Base-by-base conservation (phyloP, 2,113 vertebrate genomes). In the Platysteira castanea region DNA sequence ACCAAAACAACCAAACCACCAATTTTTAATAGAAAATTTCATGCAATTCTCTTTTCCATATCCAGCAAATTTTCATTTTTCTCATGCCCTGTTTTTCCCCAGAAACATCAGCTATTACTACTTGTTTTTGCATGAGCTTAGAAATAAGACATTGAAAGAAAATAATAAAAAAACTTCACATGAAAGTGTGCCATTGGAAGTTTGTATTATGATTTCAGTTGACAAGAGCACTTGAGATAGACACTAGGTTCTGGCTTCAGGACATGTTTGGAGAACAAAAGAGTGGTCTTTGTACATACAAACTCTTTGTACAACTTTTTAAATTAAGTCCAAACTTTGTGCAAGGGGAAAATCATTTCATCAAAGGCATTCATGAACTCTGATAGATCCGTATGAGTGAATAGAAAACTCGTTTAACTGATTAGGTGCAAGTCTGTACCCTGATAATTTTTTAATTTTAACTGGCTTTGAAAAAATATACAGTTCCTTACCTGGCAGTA, bases 1-100 rank as follows among this genome's bases (percentile, higher is more conserved):
- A 33, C 0, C 2, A 7, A 60, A 77, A 49, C 57, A 31, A 16
- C 9, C 4, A 75, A 49, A 42, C 11, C 0, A 3, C 1, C 9
- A 15, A 20, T 30, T 69, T 76, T 73, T 14, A 30, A 24, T 3
- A 50, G 15, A 63, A 57, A 74, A 22, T 42, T 47, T 56, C n/a
- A 68, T n/a, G 19, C 10, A 76, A 68, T n/a, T 63, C 4, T 61
- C 5, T 85, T 70, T 75, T 64, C 33, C 18, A 33, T 28, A 56
- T 27, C 11, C 9, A 77, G 33, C 4, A 78, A n/a, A 9, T 33
- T 54, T 64, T 76, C 39, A 16, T 42, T 79, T 79, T 60, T 53
- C 31, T 64, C 21, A 33, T 35, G 14, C 2, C 7, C 14, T 6
- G 61, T 10, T 50, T 46, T 78, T 31, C 16, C 31, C 13, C 11